phyloP scores from a whole-genome alignment of 2,113 vertebrate species.

The Sapajus apella region DNA sequence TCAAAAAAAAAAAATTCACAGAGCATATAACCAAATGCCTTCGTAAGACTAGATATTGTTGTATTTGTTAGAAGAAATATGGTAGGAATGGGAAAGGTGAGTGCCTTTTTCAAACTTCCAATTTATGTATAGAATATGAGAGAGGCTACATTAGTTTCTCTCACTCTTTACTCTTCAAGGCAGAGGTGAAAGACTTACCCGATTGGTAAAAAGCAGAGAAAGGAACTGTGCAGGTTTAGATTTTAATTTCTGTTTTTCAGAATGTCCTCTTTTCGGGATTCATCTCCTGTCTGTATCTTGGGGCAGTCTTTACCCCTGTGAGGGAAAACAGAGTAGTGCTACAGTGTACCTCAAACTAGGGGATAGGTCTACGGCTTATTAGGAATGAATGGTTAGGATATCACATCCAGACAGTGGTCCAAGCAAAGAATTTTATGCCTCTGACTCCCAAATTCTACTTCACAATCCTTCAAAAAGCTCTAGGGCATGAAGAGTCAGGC shows the following conservation, averaged over 20 bases:
- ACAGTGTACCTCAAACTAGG: accelerated
- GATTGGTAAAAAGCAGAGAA: background rate
- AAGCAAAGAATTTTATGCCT: background rate
- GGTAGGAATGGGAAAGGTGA: background rate
- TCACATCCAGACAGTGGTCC: background rate
- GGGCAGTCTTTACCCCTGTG: background rate
- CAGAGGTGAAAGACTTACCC: background rate
- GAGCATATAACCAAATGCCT: background rate
- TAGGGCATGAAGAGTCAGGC: background rate
- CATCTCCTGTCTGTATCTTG: background rate
- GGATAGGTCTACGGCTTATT: background rate
- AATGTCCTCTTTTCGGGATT: background rate
- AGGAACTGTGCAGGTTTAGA: background rate
- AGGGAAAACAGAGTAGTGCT: background rate
- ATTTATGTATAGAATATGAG: background rate
- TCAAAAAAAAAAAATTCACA: background rate
- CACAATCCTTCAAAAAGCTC: background rate
- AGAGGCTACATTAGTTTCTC: background rate
- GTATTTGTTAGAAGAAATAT: background rate
- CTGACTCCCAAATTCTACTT: background rate
- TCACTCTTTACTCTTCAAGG: background rate
- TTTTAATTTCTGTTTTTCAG: background rate
- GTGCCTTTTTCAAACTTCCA: background rate
- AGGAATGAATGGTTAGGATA: background rate
- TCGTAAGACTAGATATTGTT: background rate